Base-by-base conservation (phyloP, 2,888 invertebrate species). In the Parnassius orleans region DNA sequence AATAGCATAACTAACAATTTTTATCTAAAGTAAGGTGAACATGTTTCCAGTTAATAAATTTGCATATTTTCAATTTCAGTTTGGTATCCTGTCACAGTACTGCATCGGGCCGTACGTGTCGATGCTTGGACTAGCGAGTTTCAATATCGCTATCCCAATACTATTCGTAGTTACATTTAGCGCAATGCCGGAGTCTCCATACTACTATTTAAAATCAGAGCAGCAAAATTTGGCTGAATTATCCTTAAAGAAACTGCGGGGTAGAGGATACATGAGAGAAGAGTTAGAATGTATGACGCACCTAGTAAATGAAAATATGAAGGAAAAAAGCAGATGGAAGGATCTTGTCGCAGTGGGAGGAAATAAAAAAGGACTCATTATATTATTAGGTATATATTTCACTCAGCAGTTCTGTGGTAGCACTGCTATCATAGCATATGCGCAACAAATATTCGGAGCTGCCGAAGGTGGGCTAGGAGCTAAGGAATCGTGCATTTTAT, bases 151-250 rank as follows among this genome's bases (percentile, higher is more conserved):
- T 0, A 85, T 93, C 60, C 93, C 94, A 0, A 81, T 93, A 43
- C 70, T 93, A 2, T 93, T 93, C 72, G 86, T 94, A 12, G 76
- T 93, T 1, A 88, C 92, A 1, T 93, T 94, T 75, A 83, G 92
- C 54, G 92, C 93, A 48, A 93, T 94, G 89, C 95, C 95, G 0
- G 95, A 95, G 76, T 93, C 94, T 2, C 95, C 95, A 0, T 93
- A 94, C 71, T 93, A 89, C 73, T 87, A 87, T 74, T 84, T 93
- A 33, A 91, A 92, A 57, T 79, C 83, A 0, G 91, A 89, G 11
- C 83, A 88, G 41, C 81, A 84, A 9, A 92, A 92, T 44, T 81
- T 89, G 63, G 95, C 95, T 0, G 88, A 93, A 61, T 72, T 81
- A 51, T 92, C 93, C 0, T 77, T 95, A 56, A 87, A 92, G 70